These are phyloP conservation scores for Megaceryle alcyon DNA, from an alignment of 2,797 vertebrate genomes.

Conservation along the genomic window DNA sequence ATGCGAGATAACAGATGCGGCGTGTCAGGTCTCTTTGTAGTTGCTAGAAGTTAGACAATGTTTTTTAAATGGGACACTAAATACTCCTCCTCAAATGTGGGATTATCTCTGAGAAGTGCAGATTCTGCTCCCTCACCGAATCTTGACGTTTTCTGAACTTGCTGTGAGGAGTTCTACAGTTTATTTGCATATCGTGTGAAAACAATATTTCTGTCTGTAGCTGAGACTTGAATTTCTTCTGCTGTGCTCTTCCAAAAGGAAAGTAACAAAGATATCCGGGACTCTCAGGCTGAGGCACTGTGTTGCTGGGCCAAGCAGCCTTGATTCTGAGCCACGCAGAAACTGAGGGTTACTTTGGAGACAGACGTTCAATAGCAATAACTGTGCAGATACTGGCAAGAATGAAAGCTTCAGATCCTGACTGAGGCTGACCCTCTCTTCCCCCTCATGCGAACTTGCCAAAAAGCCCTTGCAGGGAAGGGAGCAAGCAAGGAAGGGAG, in stretches of 20 bases:
- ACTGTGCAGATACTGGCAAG: not conserved
- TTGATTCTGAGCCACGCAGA: not conserved
- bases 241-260: not conserved
- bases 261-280: not conserved
- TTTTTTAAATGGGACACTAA: not conserved
- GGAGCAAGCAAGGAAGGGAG: not conserved
- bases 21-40: not conserved
- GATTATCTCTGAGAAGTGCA: not conserved
- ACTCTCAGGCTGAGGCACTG: not conserved
- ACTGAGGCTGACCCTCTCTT: not conserved
- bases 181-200: not conserved
- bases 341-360: not conserved
- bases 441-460: not conserved
- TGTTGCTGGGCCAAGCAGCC: not conserved
- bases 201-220: not conserved
- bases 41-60: not conserved
- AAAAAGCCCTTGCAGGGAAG: not conserved
- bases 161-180: not conserved
- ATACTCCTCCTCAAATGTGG: not conserved
- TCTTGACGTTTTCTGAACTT: not conserved
- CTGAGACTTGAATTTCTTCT: not conserved
- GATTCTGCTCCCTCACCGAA: not conserved
- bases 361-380: not conserved
- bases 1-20: not conserved
- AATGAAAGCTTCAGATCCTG: not conserved